phyloP scores from a whole-genome alignment of 2,797 vertebrate species.

The Microcaecilia unicolor region DNA sequence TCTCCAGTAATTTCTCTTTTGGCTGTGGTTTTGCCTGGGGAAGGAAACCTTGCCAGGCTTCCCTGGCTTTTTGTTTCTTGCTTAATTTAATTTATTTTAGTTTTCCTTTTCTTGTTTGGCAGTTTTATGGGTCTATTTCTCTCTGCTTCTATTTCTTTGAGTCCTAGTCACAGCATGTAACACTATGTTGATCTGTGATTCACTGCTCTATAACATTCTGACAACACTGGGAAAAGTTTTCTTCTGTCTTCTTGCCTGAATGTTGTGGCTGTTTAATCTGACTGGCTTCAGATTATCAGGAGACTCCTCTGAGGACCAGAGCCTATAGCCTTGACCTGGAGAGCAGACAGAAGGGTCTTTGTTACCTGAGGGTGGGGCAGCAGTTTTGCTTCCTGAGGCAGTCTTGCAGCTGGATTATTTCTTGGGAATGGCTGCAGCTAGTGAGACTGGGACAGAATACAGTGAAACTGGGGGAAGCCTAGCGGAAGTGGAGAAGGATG shows the following conservation, averaged over 20 bases:
- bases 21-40: too few relatives aligned
- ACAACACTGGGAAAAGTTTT: too few relatives aligned
- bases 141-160: neutral
- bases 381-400: neutral
- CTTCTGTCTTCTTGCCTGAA: too few relatives aligned
- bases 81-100: too few relatives aligned
- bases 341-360: too few relatives aligned
- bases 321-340: neutral
- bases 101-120: too few relatives aligned
- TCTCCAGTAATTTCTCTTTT: too few relatives aligned
- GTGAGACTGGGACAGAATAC: neutral
- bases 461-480: fast-evolving
- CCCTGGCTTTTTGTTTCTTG: too few relatives aligned
- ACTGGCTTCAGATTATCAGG: neutral
- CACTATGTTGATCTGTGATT: neutral
- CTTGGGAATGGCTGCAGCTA: constrained; percentile 26
- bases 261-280: neutral
- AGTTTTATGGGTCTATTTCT: too few relatives aligned
- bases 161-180: neutral
- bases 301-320: neutral
- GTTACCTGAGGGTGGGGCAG: too few relatives aligned
- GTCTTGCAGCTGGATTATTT: fast-evolving
- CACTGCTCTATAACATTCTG: neutral
- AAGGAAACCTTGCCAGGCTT: too few relatives aligned
- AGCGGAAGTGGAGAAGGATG: too few relatives aligned